A percentile compares a stretch with the other conserved stretches of the same genome.
Conservation (phyloP, 2,113 vertebrate species). For the Phaethon lepturus region DNA sequence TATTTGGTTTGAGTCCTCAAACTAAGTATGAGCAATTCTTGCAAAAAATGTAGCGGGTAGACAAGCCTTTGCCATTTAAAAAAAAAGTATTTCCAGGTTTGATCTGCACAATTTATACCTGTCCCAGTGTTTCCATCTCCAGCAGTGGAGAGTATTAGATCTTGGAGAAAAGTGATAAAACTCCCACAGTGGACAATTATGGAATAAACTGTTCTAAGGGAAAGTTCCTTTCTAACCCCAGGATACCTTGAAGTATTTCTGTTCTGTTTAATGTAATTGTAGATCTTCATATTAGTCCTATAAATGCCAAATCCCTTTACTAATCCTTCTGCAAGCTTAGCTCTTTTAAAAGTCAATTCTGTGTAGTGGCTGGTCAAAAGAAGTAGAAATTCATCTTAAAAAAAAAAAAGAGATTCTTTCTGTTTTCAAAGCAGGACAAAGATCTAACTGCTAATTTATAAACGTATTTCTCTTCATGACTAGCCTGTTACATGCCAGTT, state of each 20-base stretch:
- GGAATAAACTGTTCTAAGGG: constrained; percentile 37
- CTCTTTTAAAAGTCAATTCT: background rate
- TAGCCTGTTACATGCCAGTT: background rate
- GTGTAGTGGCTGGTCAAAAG: background rate
- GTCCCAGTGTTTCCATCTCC: constrained; percentile 10
- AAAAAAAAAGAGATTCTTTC: background rate
- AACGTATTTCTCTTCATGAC: background rate
- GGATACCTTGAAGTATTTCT: constrained; percentile 53
- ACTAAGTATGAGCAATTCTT: background rate
- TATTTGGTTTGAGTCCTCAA: background rate
- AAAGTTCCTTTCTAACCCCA: background rate
- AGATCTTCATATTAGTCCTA: constrained; percentile 29
- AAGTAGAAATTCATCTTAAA: background rate
- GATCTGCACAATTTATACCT: background rate
- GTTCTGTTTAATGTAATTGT: constrained; percentile 17
- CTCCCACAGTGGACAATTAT: constrained; percentile 65
- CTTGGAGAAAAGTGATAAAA: constrained; percentile 26
- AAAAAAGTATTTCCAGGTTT: background rate
- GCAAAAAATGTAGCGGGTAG: background rate
- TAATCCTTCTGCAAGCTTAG: constrained; percentile 25
- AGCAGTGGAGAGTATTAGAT: constrained; percentile 58
- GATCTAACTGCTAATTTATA: background rate
- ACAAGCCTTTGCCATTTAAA: background rate
- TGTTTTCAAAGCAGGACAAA: background rate
- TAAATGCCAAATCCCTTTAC: constrained; percentile 35